Base-by-base conservation (phyloP, 2,113 vertebrate species). In the Elephas maximus region DNA sequence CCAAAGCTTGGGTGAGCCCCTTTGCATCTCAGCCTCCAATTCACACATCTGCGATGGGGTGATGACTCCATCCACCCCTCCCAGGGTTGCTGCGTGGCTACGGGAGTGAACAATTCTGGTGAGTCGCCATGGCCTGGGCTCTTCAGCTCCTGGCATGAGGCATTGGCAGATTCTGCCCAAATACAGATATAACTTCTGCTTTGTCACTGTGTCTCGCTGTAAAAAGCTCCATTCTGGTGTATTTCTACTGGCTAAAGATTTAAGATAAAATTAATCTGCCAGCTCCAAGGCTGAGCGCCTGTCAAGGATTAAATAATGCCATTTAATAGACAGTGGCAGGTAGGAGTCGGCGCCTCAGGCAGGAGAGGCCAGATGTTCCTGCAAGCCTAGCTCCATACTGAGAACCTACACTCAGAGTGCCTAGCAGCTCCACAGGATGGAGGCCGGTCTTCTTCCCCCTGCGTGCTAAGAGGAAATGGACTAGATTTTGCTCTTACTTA, bases 371-470 rank as follows among this genome's bases (percentile, higher is more conserved):
- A 5, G 51, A 24, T 1, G 15, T 2, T 48, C 24, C 51, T 1
- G 33, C 1, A 0, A 21, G 9, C 33, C 69, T 28, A 0, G 3
- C 18, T 20, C 33, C 2, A 20, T 3, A 5, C n/a, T 4, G 44
- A 3, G 1, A 14, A 15, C 30, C 41, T 3, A 1, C 2, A 15
- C 44, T 3, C 0, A 0, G 65, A 10, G 48, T 48, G 48, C 48
- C 48, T 10, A 48, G 48, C 48, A 48, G 48, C 48, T 10, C 48
- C 48, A 48, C 48, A 10, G 48, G 10, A 48, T 6, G 48, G 48
- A 10, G 10, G 48, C 48, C 48, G 10, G 48, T 10, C 48, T 48
- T 48, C 48, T 48, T 48, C 10, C 5, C 44, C 44, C 51, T 14
- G 21, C 0, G 0, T 0, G 33, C 45, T 24, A 23, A 51, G 6